Evolutionary conservation across 2,888 invertebrate species (phyloP).

Genomic region (Nephrotoma appendiculata): DNA sequence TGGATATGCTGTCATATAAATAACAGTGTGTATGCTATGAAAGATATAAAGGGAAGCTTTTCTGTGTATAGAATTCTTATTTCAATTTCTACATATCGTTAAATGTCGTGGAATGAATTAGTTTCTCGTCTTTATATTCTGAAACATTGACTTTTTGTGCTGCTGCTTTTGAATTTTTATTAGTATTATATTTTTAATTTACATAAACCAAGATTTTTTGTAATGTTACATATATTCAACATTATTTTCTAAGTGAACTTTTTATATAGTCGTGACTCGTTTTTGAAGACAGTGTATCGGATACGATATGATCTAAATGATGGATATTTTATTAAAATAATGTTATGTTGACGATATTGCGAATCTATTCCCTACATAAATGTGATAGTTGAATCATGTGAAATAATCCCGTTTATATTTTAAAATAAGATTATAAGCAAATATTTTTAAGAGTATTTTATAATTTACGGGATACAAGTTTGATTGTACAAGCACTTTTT

Average conservation of each 20-base stretch:
- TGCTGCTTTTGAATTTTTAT: background rate
- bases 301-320: background rate
- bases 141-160: background rate
- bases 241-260: background rate
- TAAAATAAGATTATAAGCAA: background rate
- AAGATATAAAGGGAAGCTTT: background rate
- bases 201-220: background rate
- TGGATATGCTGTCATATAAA: background rate
- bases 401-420: background rate
- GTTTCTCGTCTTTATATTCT: background rate
- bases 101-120: conserved; percentile 1
- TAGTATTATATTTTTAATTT: background rate
- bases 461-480: no score
- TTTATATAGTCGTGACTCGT: background rate
- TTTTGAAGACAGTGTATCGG: background rate
- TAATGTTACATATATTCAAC: background rate
- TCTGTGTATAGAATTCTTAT: background rate
- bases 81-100: conserved; percentile 1
- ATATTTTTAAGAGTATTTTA: no score
- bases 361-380: background rate
- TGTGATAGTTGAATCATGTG: background rate
- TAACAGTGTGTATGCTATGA: background rate
- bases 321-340: background rate
- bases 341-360: background rate
- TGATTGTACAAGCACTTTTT: background rate